Conservation (phyloP, 2,113 vertebrate species). For the Ciconia boyciana region DNA sequence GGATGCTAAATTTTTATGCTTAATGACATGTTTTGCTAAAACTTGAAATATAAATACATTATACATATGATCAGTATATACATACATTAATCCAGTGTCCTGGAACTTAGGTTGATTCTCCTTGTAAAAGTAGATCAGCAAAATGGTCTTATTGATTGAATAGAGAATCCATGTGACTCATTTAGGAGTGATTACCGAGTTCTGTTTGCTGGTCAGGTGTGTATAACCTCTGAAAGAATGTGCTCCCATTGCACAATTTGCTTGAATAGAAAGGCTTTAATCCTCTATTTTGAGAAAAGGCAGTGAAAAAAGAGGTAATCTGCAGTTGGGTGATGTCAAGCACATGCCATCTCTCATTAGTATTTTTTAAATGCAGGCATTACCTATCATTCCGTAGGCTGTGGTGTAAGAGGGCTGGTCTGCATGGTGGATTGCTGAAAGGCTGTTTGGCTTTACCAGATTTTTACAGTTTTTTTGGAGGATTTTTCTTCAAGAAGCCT, state of each 20-base stretch:
- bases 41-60: neutral
- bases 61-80: neutral
- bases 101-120: neutral
- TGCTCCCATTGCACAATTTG: neutral
- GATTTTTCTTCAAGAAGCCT: neutral
- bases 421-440: neutral
- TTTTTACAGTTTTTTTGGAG: neutral
- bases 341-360: neutral
- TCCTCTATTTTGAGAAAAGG: neutral
- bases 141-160: neutral
- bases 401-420: neutral
- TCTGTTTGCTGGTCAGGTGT: neutral
- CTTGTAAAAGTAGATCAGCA: neutral
- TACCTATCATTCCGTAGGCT: neutral
- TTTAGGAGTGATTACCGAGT: neutral
- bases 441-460: neutral
- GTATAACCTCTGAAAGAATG: neutral
- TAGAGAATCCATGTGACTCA: neutral
- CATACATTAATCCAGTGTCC: neutral
- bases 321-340: neutral
- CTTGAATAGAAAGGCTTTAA: neutral
- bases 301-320: neutral
- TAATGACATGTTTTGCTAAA: neutral
- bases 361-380: neutral
- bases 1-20: neutral